A percentile compares a stretch with the other conserved stretches of the same genome.
These are phyloP conservation scores for Synanthedon formicaeformis DNA, from an alignment of 2,888 invertebrate species.

Conservation along the genomic window DNA sequence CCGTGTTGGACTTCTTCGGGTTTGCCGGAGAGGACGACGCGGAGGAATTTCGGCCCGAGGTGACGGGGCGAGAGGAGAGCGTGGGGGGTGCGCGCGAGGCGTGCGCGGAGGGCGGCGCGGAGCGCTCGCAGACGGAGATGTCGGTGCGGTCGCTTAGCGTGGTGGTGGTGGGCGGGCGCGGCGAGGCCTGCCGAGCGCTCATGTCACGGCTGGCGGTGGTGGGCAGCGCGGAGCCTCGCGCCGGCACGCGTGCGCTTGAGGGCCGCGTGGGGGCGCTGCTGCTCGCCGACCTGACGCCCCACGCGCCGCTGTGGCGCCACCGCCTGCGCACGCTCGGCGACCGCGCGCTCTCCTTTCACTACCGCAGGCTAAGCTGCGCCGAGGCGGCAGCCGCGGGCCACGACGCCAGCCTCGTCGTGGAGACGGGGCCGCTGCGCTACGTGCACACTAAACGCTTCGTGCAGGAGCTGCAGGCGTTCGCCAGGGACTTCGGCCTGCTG, in stretches of 20 bases:
- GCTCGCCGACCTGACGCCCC: slow-evolving; percentile 83
- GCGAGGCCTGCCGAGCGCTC: slow-evolving; percentile 33
- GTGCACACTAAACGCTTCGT: slow-evolving; percentile 95
- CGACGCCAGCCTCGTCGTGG: slow-evolving; percentile 79
- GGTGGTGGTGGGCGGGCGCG: slow-evolving; percentile 9
- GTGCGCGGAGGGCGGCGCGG: slow-evolving; percentile 38
- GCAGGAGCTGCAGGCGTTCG: slow-evolving; percentile 88
- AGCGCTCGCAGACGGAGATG: slow-evolving; percentile 73
- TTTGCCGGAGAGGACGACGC: slow-evolving; percentile 47
- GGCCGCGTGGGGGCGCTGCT: slow-evolving; percentile 85
- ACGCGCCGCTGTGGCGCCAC: slow-evolving; percentile 83
- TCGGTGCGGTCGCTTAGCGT: slow-evolving; percentile 66
- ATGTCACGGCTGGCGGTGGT: slow-evolving; percentile 35
- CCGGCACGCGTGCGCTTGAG: slow-evolving; percentile 16
- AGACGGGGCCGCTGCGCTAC: slow-evolving; percentile 92
- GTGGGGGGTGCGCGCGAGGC: slow-evolving; percentile 36
- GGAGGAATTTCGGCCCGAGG: slow-evolving; percentile 8
- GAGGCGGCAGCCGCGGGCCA: slow-evolving; percentile 62
- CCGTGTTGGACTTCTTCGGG: slow-evolving; percentile 94
- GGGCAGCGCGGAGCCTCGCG: slow-evolving; percentile 39
- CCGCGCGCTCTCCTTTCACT: slow-evolving; percentile 84
- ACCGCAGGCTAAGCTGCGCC: slow-evolving; percentile 55
- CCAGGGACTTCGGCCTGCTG: slow-evolving; percentile 84
- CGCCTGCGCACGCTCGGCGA: slow-evolving; percentile 83
- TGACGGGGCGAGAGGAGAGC: background rate